Percentiles rank a stretch among this genome's conserved stretches.
phyloP scores from a whole-genome alignment of 2,797 vertebrate species.

The Tolypeutes matacus region DNA sequence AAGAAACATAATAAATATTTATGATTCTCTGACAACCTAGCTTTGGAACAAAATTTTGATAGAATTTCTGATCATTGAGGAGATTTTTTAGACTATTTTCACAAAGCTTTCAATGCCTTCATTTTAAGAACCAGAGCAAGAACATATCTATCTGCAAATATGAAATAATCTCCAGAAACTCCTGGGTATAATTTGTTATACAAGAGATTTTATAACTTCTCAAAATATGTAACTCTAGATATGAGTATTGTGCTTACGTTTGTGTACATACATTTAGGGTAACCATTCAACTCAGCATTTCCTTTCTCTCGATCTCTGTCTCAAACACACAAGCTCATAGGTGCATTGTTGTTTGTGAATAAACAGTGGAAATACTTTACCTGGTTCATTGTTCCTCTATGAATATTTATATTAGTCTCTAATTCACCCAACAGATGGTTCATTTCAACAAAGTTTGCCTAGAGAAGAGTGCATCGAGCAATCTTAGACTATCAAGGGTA shows the following conservation, averaged over 20 bases:
- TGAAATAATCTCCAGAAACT: background rate
- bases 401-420: constrained; percentile 60
- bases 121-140: constrained; percentile 23
- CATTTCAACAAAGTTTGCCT: constrained; percentile 58
- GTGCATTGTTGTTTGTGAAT: background rate
- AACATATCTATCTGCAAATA: constrained; percentile 12
- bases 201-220: constrained; percentile 1
- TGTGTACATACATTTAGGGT: background rate
- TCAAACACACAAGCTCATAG: constrained; percentile 23
- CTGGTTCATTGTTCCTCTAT: background rate
- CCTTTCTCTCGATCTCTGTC: background rate
- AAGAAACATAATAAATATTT: constrained; percentile 64
- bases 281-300: background rate
- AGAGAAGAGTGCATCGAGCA: background rate
- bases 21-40: constrained; percentile 46
- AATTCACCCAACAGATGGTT: constrained; percentile 23
- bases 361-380: background rate
- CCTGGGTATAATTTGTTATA: background rate
- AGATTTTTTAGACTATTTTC: constrained; percentile 36
- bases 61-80: constrained; percentile 49
- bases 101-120: constrained; percentile 37
- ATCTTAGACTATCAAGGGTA: constrained; percentile 4
- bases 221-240: constrained; percentile 35
- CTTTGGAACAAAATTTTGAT: constrained; percentile 59
- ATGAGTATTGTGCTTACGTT: background rate